A percentile compares a stretch with the other conserved stretches of the same genome.
Evolutionary conservation across 2,113 vertebrate species (phyloP).

Genomic region (Bambusicola thoracicus): DNA sequence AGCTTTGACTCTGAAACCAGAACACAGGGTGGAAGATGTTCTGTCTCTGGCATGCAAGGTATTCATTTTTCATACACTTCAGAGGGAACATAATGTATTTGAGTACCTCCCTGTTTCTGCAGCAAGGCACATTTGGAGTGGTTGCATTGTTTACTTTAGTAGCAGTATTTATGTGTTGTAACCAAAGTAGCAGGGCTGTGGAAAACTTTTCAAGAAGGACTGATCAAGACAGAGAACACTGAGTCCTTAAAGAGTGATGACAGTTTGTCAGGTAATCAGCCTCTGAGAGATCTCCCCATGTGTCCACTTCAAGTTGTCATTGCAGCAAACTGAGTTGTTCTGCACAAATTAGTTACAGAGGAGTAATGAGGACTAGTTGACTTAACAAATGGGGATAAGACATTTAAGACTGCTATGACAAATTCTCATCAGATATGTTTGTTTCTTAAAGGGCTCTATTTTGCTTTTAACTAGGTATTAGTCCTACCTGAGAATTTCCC

Average conservation of each 20-base stretch:
- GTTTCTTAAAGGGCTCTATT: neutral
- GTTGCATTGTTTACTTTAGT: neutral
- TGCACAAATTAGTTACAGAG: neutral
- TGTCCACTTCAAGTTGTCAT: neutral
- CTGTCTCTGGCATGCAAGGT: conserved; percentile 91
- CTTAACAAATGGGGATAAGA: neutral
- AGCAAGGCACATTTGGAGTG: neutral
- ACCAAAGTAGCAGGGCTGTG: neutral
- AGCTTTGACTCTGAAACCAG: conserved; percentile 81
- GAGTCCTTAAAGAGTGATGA: neutral
- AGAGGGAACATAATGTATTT: fast-evolving
- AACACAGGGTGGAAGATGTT: conserved; percentile 87
- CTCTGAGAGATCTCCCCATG: neutral
- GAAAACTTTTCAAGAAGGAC: neutral
- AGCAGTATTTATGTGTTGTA: neutral
- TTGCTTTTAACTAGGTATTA: neutral
- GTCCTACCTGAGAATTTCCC: neutral
- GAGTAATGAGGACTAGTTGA: neutral
- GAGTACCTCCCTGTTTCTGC: neutral
- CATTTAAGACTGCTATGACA: neutral
- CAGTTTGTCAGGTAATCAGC: neutral
- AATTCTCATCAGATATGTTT: neutral
- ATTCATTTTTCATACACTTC: neutral
- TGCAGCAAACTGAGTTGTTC: neutral
- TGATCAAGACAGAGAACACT: fast-evolving